A percentile compares a stretch with the other conserved stretches of the same genome.
These are phyloP conservation scores for Drosophila kurseongensis DNA, from an alignment of 1,140 invertebrate genomes.

Conservation along the genomic window DNA sequence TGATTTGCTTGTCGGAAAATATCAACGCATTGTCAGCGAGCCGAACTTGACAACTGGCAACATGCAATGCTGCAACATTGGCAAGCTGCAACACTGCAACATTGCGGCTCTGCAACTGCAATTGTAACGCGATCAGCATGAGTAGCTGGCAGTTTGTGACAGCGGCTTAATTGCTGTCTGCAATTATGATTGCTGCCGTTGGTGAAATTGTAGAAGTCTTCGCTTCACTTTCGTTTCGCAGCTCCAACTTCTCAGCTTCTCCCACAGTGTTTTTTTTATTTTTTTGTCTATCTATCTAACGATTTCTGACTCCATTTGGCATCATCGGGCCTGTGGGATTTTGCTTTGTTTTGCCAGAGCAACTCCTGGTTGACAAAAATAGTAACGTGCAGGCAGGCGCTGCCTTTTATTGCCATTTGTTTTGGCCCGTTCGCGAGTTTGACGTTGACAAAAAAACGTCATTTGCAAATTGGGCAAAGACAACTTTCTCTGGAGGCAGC, in stretches of 20 bases:
- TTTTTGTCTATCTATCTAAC: conserved; percentile 1
- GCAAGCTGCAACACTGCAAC: conserved; percentile 31
- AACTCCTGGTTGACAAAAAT: conserved; percentile 74
- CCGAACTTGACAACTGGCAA: conserved; percentile 69
- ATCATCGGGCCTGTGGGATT: conserved; percentile 16
- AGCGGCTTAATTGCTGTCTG: conserved; percentile 79
- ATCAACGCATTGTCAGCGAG: conserved; percentile 79
- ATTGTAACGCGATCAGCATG: conserved; percentile 78
- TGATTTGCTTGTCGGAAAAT: conserved; percentile 82
- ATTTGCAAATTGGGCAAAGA: conserved; percentile 83
- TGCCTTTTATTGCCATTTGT: conserved; percentile 81
- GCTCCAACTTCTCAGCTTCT: conserved; percentile 9
- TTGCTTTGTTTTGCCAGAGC: conserved; percentile 29
- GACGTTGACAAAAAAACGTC: conserved; percentile 83
- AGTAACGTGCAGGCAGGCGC: conserved; percentile 73
- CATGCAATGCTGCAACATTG: conserved; percentile 47
- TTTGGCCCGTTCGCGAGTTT: conserved; percentile 56
- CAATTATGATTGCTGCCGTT: conserved; percentile 73
- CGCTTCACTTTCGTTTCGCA: conserved; percentile 67
- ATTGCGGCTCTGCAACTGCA: conserved; percentile 45
- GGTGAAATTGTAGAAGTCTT: conserved; percentile 55
- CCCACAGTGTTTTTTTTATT: not conserved
- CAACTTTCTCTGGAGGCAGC: conserved; percentile 79
- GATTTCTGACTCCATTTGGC: conserved; percentile 24
- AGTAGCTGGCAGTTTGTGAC: conserved; percentile 75